Percentiles rank a stretch among this genome's conserved stretches.
phyloP scores from a whole-genome alignment of 2,113 vertebrate species.

The Bubo bubo region DNA sequence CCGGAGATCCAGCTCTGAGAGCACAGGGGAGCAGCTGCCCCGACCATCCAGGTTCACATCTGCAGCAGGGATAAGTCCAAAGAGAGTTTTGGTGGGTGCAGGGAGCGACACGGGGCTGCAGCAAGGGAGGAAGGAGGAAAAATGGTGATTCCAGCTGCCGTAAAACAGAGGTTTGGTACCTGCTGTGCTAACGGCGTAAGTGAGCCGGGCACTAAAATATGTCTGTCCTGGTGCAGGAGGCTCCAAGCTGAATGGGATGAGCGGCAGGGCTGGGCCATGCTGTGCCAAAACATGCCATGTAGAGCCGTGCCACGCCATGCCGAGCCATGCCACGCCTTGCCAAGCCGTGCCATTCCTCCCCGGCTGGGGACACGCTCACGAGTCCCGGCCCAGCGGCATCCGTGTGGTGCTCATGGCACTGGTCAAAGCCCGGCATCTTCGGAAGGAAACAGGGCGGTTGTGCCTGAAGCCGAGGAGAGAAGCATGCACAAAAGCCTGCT shows the following conservation, averaged over 20 bases:
- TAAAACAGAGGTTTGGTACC: neutral
- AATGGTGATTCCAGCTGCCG: neutral
- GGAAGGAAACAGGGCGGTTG: rapidly evolving
- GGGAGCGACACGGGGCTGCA: neutral
- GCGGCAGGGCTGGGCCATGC: neutral
- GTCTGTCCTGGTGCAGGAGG: neutral
- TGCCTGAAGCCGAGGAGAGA: neutral
- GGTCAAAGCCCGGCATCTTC: neutral
- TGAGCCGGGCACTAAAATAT: rapidly evolving
- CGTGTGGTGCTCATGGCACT: rapidly evolving
- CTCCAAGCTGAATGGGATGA: neutral
- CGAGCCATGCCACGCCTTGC: neutral
- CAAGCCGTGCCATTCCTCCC: neutral
- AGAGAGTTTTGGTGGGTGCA: neutral
- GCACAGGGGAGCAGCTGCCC: neutral
- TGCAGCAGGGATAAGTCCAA: neutral
- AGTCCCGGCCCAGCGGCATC: neutral
- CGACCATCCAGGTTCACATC: neutral
- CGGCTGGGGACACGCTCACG: rapidly evolving
- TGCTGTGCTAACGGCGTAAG: rapidly evolving
- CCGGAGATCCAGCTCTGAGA: rapidly evolving
- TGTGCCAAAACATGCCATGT: no score
- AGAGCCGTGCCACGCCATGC: neutral
- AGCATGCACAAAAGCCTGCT: neutral
- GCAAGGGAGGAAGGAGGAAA: neutral